Base-by-base conservation (phyloP, 2,113 vertebrate species). In the Thermophis baileyi region DNA sequence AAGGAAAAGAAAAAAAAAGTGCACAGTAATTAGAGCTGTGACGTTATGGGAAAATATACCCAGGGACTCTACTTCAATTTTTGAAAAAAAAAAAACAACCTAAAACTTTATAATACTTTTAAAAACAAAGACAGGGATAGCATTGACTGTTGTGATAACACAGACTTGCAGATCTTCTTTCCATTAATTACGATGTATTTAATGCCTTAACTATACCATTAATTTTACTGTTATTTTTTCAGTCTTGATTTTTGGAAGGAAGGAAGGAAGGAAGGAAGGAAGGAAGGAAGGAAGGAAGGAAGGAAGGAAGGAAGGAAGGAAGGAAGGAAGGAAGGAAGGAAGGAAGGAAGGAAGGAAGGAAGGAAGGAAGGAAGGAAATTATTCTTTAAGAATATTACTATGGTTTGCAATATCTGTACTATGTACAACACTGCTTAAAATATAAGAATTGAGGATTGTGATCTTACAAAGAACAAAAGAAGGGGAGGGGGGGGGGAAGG, bases 1-100 rank as follows among this genome's bases (percentile, higher is more conserved):
- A 85, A 81, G 89, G 5, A 35, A n/a, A n/a, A 69, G 3, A 10
- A 27, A 27, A 6, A 3, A 1, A 30, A 95, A 9, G 40, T 92
- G 94, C 63, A n/a, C 27, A 87, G 91, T 95, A 96, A 95, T 96
- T 95, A 95, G 94, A 96, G 69, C 35, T 92, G 50, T 51, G 92
- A 93, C 95, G 87, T 92, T 30, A 93, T 93, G 89, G 4, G 85
- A 92, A 96, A 95, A 94, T n/a, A 63, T 1, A 89, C 57, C 93
- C 4, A 9, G 54, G 89, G 94, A 95, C 4, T 86, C 88, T 40
- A 87, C 60, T 30, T 57, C 10, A 1, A 92, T 94, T 91, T 92
- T 57, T 44, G 35, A 81, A 81, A 44, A 22, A 60, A 60, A 9
- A 57, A 57, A 44, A 16, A 89, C 55, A 95, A 95, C 94, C 6